Percentiles rank a stretch among this genome's conserved stretches.
These are phyloP conservation scores for Gryllus bimaculatus DNA, from an alignment of 1,140 invertebrate species.

Conservation along the genomic window DNA sequence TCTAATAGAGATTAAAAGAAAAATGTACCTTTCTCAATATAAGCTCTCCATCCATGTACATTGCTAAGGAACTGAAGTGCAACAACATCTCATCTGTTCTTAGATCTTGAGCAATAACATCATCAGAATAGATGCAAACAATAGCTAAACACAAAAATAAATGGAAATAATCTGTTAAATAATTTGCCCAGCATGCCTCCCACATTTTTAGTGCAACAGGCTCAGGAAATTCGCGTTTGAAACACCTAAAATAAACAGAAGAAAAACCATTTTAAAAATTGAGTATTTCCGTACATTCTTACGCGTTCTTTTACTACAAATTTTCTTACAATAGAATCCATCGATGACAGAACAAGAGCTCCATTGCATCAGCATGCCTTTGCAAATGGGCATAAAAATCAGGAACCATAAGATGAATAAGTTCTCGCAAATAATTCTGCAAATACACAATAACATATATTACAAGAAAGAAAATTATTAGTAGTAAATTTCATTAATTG, in stretches of 20 bases:
- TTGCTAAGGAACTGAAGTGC: slow-evolving; percentile 87
- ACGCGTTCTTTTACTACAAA: neutral
- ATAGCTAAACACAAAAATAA: slow-evolving; percentile 84
- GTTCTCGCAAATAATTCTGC: slow-evolving; percentile 69
- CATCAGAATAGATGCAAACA: slow-evolving; percentile 83
- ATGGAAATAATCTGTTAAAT: slow-evolving; percentile 87
- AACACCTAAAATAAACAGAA: slow-evolving; percentile 47
- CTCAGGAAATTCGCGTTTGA: slow-evolving; percentile 83
- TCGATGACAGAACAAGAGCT: slow-evolving; percentile 82
- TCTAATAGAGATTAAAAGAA: neutral
- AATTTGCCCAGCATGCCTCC: slow-evolving; percentile 92
- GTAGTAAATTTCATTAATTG: neutral
- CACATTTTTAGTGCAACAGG: slow-evolving; percentile 78
- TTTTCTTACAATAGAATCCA: slow-evolving; percentile 79
- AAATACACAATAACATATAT: slow-evolving; percentile 10
- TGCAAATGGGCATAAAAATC: slow-evolving; percentile 77
- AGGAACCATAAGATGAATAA: slow-evolving; percentile 78
- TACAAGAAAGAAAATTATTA: slow-evolving; percentile 9
- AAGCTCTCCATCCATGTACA: slow-evolving; percentile 90
- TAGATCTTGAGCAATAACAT: slow-evolving; percentile 80
- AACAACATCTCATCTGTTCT: slow-evolving; percentile 87
- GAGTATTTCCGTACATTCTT: neutral
- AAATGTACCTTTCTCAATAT: slow-evolving; percentile 66
- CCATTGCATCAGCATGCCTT: slow-evolving; percentile 73
- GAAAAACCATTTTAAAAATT: slow-evolving; percentile 2